A percentile compares a stretch with the other conserved stretches of the same genome.
phyloP scores from a whole-genome alignment of 2,113 vertebrate genomes.

The Nicator chloris region DNA sequence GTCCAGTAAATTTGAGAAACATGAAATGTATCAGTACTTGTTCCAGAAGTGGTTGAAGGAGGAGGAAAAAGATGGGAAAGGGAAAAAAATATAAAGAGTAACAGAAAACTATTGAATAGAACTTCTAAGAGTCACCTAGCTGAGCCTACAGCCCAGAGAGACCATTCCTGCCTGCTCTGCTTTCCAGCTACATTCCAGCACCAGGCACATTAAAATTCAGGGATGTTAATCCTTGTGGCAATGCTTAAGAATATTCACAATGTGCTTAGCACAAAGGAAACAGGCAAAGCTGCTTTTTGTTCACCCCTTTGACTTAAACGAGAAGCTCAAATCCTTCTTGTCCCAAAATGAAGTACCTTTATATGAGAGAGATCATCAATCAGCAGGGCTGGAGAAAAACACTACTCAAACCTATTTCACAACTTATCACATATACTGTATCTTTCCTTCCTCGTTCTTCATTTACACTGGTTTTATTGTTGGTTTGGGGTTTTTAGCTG shows the following conservation, averaged over 20 bases:
- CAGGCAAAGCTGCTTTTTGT: constrained; percentile 48
- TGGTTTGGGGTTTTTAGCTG: not conserved
- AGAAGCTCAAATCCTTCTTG: not conserved
- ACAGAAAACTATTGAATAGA: not conserved
- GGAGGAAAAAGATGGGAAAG: accelerated
- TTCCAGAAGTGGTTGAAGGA: not conserved
- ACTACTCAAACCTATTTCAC: not conserved
- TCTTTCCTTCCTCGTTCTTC: not conserved
- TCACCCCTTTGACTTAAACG: not conserved
- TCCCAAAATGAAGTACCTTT: not conserved
- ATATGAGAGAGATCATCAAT: not conserved
- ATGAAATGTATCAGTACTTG: not conserved
- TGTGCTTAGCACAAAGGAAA: constrained; percentile 43
- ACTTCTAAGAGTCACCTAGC: constrained; percentile 33
- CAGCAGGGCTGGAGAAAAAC: not conserved
- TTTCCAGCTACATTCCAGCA: constrained; percentile 26
- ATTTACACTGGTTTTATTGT: not conserved
- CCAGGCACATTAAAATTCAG: constrained; percentile 56
- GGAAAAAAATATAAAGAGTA: not conserved
- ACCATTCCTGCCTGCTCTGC: not conserved
- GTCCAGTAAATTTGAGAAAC: not conserved
- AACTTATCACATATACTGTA: not conserved
- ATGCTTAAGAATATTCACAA: constrained; percentile 56
- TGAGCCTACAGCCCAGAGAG: not conserved
- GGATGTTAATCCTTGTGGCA: constrained; percentile 60